Evolutionary conservation across 2,113 vertebrate species (phyloP), one percentile per base, ranked within the genome.

Genomic region (Ammodytes dubius): DNA sequence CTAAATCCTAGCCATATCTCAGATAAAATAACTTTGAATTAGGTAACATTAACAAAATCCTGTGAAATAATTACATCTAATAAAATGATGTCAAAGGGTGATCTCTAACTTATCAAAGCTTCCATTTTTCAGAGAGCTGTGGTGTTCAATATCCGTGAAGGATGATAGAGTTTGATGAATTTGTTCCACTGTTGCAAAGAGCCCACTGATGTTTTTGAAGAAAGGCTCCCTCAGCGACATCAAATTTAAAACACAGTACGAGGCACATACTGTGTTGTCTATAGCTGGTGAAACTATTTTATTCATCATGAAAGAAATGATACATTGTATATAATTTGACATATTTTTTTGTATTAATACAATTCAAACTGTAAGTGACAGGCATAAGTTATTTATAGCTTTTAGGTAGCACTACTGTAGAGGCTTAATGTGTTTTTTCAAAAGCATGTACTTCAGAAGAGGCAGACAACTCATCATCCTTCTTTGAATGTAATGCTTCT

Each of bases 341-440:
- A n/a, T 47, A 47, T 75, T 54, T 37, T 43, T 49, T 54, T 7
- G 14, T 53, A 63, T 56, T 56, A 40, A 54, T 39, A 66, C 15
- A 67, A 3, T 39, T 66, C 6, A n/a, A 27, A 58, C 5, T 49
- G 13, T 37, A 10, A 58, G 45, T 77, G 43, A 53, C 40, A 53
- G 45, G 0, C 4, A 12, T 58, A 64, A 52, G 49, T 52, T 35
- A 77, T 53, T 42, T 15, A 39, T 15, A 46, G n/a, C 66, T 37
- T 67, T 40, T 14, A 54, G 66, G 59, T 17, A 39, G 50, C 0
- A 6, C 17, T 15, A 27, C 27, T 27, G 27, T 27, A 42, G 50
- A 71, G 52, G 77, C 64, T 42, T 40, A 7, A 59, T 42, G 19
- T 61, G 39, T 70, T 70, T 61, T 13, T 43, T 69, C 56, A 6